These are phyloP conservation scores for Entomobrya multifasciata DNA, from an alignment of 2,888 invertebrate genomes.

Conservation along the genomic window DNA sequence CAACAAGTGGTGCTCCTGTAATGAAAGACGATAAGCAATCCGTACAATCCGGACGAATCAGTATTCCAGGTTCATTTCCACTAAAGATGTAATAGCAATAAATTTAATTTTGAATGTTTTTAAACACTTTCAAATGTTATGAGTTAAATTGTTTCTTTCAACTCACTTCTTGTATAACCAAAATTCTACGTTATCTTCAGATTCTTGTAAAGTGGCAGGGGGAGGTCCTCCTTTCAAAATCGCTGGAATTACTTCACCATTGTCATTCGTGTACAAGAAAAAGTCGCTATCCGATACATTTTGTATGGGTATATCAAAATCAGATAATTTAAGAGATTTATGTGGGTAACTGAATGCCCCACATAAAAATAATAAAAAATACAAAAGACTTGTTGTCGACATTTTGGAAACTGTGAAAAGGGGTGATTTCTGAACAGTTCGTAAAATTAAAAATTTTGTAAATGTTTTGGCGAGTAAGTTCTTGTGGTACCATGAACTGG, in stretches of 20 bases:
- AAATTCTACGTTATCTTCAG: constrained; percentile 75
- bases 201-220: constrained; percentile 39
- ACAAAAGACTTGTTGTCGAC: neutral
- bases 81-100: constrained; percentile 25
- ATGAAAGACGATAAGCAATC: constrained; percentile 47
- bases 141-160: constrained; percentile 54
- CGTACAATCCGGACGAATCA: constrained; percentile 45
- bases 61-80: constrained; percentile 43
- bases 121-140: neutral
- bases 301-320: neutral
- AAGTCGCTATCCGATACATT: constrained; percentile 52
- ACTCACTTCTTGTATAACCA: constrained; percentile 64
- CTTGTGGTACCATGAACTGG: no score
- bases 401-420: neutral
- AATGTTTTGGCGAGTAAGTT: no score
- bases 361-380: neutral
- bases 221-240: constrained; percentile 74
- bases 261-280: constrained; percentile 76
- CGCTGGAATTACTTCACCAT: constrained; percentile 74
- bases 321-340: neutral
- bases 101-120: neutral
- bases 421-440: no score
- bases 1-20: constrained; percentile 69
- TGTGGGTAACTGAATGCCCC: neutral
- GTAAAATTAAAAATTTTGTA: no score